phyloP scores from a whole-genome alignment of 2,888 invertebrate species.

The Dorcus hopei region DNA sequence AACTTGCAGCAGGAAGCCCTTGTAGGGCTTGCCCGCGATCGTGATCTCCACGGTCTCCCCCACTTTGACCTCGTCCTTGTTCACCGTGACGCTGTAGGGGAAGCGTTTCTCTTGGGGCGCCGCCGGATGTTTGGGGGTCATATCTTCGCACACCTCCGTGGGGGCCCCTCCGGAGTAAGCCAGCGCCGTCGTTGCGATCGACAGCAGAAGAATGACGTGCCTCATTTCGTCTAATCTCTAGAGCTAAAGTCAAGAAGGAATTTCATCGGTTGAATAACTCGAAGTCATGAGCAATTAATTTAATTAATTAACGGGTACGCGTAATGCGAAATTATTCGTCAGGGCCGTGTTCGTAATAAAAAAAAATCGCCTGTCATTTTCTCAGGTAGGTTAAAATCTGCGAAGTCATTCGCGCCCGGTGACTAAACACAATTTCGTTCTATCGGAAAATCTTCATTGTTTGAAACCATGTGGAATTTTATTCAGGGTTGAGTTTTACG shows the following conservation, averaged over 20 bases:
- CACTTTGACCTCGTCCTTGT: slow-evolving; percentile 42
- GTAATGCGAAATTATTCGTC: too few relatives aligned
- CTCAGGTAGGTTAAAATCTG: too few relatives aligned
- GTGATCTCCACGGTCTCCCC: slow-evolving; percentile 55
- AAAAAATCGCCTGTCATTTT: too few relatives aligned
- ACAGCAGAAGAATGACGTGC: slow-evolving; percentile 18
- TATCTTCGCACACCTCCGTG: slow-evolving; percentile 59
- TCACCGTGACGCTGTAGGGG: slow-evolving; percentile 54
- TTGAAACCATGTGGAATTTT: too few relatives aligned
- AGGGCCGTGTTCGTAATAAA: too few relatives aligned
- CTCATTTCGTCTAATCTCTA: neutral
- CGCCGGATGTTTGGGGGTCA: slow-evolving; percentile 66
- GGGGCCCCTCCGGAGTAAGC: slow-evolving; percentile 66
- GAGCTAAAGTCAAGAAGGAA: neutral
- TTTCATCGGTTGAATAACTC: neutral
- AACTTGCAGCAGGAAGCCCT: slow-evolving; percentile 65
- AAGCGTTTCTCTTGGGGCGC: slow-evolving; percentile 54
- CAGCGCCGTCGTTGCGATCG: slow-evolving; percentile 28
- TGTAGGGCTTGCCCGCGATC: slow-evolving; percentile 52
- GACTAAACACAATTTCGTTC: too few relatives aligned
- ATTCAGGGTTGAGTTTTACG: too few relatives aligned
- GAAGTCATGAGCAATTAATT: too few relatives aligned
- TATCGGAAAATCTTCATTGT: too few relatives aligned
- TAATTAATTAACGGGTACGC: too few relatives aligned
- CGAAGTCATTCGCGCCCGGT: too few relatives aligned